Evolutionary conservation across 2,888 invertebrate species (phyloP).

Genomic region (Xylota sylvarum): DNA sequence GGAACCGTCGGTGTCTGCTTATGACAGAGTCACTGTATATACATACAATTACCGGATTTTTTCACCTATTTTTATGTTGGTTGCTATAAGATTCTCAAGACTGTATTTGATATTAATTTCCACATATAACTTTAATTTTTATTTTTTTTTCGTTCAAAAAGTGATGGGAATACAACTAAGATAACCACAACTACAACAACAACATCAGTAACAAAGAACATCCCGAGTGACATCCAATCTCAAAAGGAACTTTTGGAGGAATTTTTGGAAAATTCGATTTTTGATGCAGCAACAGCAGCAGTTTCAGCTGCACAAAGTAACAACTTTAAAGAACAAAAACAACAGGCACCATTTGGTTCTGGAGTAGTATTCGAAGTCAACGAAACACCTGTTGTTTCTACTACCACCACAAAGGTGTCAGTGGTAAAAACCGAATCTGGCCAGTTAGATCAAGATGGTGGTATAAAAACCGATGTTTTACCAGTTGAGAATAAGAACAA

Average conservation of each 20-base stretch:
- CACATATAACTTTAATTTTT: background rate
- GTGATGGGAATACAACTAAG: slow-evolving; percentile 33
- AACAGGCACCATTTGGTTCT: background rate
- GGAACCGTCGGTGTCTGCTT: too few species aligned
- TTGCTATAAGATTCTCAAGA: too few species aligned
- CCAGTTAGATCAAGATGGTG: background rate
- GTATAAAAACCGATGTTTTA: background rate
- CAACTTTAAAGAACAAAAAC: slow-evolving; percentile 19
- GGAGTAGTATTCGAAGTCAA: background rate
- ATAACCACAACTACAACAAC: slow-evolving; percentile 25
- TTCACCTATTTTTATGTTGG: too few species aligned
- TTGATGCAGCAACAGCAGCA: slow-evolving; percentile 36
- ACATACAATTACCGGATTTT: too few species aligned
- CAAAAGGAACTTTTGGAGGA: slow-evolving; percentile 35
- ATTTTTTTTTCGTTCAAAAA: background rate
- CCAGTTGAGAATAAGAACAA: background rate
- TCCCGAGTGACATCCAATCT: slow-evolving; percentile 32
- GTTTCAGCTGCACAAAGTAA: slow-evolving; percentile 29
- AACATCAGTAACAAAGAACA: background rate
- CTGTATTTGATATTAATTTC: background rate
- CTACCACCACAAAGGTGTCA: slow-evolving; percentile 6
- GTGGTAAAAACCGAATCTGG: background rate
- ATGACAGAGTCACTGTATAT: too few species aligned
- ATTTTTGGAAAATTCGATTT: slow-evolving; percentile 50
- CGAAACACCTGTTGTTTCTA: slow-evolving; percentile 11